A percentile compares a stretch with the other conserved stretches of the same genome.
phyloP scores from a whole-genome alignment of 2,888 invertebrate species.

The Aphidoletes aphidimyza region DNA sequence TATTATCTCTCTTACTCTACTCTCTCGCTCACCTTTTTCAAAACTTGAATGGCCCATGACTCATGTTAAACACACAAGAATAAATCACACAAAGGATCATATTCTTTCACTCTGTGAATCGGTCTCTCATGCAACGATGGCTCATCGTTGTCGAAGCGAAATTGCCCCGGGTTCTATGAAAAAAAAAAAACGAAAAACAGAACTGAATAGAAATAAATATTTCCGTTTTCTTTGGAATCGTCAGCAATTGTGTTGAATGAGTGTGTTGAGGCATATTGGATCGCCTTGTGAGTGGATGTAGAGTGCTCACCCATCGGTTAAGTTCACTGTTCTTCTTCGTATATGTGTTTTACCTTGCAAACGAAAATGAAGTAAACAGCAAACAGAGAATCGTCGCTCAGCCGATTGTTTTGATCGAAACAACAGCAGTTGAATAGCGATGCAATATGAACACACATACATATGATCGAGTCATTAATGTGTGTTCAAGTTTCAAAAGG shows the following conservation, averaged over 20 bases:
- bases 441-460: neutral
- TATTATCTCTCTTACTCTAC: neutral
- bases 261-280: conserved; percentile 7
- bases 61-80: neutral
- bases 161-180: neutral
- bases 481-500: conserved; percentile 16
- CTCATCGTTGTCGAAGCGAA: neutral
- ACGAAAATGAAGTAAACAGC: neutral
- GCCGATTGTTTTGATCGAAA: conserved; percentile 40
- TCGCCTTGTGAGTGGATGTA: neutral
- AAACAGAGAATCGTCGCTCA: neutral
- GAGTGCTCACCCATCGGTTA: neutral
- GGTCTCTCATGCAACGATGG: neutral
- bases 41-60: neutral
- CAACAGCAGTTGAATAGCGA: conserved; percentile 1
- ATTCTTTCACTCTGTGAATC: neutral
- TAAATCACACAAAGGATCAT: conserved; percentile 37
- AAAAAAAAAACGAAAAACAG: neutral
- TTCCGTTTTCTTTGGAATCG: conserved; percentile 46
- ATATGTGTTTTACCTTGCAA: neutral
- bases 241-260: conserved; percentile 21
- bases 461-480: conserved; percentile 15
- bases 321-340: neutral
- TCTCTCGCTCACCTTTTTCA: neutral
- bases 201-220: conserved; percentile 16